These are phyloP conservation scores for Leptopilina drosophilae DNA, from an alignment of 2,888 invertebrate species.

Conservation along the genomic window DNA sequence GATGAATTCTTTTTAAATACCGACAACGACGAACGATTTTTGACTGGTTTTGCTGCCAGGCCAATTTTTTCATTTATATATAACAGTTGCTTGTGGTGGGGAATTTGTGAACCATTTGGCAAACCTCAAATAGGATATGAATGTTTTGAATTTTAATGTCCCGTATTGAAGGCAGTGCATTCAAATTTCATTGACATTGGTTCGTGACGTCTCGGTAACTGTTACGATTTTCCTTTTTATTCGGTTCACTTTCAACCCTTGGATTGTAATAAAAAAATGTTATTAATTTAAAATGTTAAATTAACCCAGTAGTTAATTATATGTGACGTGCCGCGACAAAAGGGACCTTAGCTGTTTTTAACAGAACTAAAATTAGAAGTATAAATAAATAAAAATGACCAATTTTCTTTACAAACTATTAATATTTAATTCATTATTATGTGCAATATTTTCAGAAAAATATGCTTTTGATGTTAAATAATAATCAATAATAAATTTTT, in stretches of 20 bases:
- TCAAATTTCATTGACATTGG: conserved; percentile 57
- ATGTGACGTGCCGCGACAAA: too few species aligned
- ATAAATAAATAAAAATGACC: too few species aligned
- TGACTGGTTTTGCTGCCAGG: conserved; percentile 67
- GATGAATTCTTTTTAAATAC: conserved; percentile 51
- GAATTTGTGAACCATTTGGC: conserved; percentile 74
- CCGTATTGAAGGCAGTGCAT: conserved; percentile 62
- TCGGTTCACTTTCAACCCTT: conserved; percentile 68
- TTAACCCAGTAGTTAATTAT: too few species aligned
- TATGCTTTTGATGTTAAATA: too few species aligned
- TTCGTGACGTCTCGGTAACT: conserved; percentile 25
- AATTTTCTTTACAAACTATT: too few species aligned
- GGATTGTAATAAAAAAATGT: too few species aligned
- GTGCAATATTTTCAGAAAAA: too few species aligned
- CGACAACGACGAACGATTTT: conserved; percentile 57
- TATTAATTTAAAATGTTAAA: too few species aligned
- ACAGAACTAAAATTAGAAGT: too few species aligned
- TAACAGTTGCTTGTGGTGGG: conserved; percentile 67
- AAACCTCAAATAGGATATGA: conserved; percentile 65
- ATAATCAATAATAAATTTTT: too few species aligned
- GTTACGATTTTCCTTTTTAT: conserved; percentile 70
- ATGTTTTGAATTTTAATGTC: conserved; percentile 73
- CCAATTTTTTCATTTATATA: conserved; percentile 73
- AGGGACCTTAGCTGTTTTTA: too few species aligned
- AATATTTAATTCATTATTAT: too few species aligned